A percentile compares a stretch with the other conserved stretches of the same genome.
Conservation (phyloP, 2,888 invertebrate genomes). For the Apamea crenata region DNA sequence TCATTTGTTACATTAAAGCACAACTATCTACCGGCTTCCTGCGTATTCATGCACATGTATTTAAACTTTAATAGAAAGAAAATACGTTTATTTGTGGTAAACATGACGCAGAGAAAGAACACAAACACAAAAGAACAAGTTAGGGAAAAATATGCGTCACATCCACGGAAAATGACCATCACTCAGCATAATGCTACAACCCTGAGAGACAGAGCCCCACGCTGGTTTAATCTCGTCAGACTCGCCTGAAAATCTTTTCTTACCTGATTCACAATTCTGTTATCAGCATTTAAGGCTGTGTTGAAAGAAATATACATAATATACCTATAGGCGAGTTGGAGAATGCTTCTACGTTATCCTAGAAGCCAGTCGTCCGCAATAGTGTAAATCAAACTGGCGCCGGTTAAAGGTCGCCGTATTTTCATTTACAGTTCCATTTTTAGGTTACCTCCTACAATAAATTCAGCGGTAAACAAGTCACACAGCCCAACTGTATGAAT, state of each 20-base stretch:
- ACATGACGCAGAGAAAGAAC: not conserved
- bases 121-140: too few relatives aligned
- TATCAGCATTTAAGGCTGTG: not conserved
- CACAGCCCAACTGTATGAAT: not conserved
- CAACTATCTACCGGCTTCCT: not conserved
- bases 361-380: constrained; percentile 8
- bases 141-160: too few relatives aligned
- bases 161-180: too few relatives aligned
- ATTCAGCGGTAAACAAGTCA: constrained; percentile 11
- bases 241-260: not conserved
- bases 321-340: not conserved
- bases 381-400: constrained; percentile 29
- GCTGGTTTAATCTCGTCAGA: not conserved
- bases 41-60: too few relatives aligned
- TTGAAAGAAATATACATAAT: constrained; percentile 4
- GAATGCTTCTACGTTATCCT: not conserved
- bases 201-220: too few relatives aligned
- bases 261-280: not conserved
- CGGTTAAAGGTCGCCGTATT: constrained; percentile 27
- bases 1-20: not conserved
- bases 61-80: too few relatives aligned
- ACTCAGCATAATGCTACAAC: not conserved
- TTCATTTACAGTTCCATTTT: constrained; percentile 18
- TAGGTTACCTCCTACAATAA: constrained; percentile 1
- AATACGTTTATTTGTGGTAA: too few relatives aligned